Conservation (phyloP, 2,113 vertebrate genomes). For the Sula dactylatra region DNA sequence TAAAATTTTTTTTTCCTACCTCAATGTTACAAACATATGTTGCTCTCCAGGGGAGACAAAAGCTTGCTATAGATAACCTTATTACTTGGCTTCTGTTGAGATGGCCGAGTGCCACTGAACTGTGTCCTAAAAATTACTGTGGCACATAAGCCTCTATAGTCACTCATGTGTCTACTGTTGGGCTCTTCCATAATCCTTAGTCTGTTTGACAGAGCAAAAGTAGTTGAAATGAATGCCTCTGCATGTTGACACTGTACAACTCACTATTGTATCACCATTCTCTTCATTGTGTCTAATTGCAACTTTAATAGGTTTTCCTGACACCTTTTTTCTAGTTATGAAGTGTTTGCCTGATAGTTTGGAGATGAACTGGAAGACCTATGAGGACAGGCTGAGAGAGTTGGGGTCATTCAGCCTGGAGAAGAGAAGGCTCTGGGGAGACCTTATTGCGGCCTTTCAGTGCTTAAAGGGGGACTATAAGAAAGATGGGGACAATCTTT, state of each 20-base stretch:
- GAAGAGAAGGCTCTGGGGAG: no score
- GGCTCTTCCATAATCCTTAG: neutral
- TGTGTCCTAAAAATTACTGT: slow-evolving; percentile 39
- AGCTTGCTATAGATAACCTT: slow-evolving; percentile 37
- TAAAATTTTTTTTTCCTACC: neutral
- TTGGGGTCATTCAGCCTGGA: no score
- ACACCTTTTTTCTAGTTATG: neutral
- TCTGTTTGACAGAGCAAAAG: neutral
- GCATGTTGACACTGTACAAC: neutral
- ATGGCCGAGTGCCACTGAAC: slow-evolving; percentile 21
- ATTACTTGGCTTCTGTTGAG: slow-evolving; percentile 13
- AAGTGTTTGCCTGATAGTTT: neutral
- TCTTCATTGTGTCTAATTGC: neutral
- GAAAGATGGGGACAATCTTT: no score
- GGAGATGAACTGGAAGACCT: neutral
- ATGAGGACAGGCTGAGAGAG: no score
- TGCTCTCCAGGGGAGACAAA: slow-evolving; percentile 26
- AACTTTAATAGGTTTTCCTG: neutral
- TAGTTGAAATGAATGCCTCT: slow-evolving; percentile 12
- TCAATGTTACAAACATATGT: neutral
- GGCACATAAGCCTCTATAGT: neutral
- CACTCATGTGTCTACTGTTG: neutral
- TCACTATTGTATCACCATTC: neutral
- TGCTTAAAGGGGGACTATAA: no score
- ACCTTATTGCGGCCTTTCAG: no score